A percentile compares a stretch with the other conserved stretches of the same genome.
These are phyloP conservation scores for Micrasema longulum DNA, from an alignment of 1,140 invertebrate species.

Conservation along the genomic window DNA sequence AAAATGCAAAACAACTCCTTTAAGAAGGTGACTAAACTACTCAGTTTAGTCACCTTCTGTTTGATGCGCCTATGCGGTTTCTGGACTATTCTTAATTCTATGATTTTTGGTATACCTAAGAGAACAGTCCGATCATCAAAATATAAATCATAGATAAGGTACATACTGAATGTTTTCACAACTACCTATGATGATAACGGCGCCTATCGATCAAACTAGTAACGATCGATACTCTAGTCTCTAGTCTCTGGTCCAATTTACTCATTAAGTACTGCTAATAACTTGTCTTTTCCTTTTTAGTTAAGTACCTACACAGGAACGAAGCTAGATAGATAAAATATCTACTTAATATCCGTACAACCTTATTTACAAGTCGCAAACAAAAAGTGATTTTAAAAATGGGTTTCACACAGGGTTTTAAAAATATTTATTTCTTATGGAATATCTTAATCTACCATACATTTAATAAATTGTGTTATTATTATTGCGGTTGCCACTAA, in stretches of 20 bases:
- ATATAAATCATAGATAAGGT: background rate
- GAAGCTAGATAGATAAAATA: background rate
- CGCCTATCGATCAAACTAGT: background rate
- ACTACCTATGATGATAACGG: background rate
- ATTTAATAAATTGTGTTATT: too few relatives aligned
- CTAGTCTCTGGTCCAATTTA: background rate
- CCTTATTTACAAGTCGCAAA: conserved; percentile 27
- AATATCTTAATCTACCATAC: too few relatives aligned
- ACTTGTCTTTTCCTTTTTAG: conserved; percentile 12
- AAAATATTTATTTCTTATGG: too few relatives aligned
- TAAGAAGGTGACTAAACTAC: background rate
- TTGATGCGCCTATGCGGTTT: too few relatives aligned
- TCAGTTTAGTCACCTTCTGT: too few relatives aligned
- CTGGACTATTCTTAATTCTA: too few relatives aligned
- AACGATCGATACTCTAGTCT: background rate
- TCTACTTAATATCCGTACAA: background rate
- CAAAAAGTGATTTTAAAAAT: too few relatives aligned
- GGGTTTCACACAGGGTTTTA: too few relatives aligned
- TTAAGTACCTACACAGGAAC: background rate
- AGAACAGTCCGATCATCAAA: background rate
- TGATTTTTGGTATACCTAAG: too few relatives aligned
- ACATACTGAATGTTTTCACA: background rate
- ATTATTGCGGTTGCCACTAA: too few relatives aligned
- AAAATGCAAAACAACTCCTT: too few relatives aligned
- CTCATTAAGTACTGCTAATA: background rate